Evolutionary conservation across 1,140 invertebrate genomes (phyloP).

Genomic region (Temnothorax curvispinosus): DNA sequence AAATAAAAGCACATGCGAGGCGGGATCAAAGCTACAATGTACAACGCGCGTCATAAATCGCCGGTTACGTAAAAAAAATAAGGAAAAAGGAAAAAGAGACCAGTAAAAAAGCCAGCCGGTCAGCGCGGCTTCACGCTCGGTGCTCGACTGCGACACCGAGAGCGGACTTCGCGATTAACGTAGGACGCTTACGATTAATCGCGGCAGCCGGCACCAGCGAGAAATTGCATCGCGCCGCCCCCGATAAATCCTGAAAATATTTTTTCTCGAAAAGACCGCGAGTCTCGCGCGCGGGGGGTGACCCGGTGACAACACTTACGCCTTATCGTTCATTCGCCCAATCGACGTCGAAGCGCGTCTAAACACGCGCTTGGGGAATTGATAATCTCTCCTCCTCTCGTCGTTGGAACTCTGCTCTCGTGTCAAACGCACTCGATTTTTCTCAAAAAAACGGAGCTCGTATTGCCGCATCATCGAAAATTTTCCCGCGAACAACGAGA

Average conservation of each 20-base stretch:
- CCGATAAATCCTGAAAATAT: slow-evolving; percentile 45
- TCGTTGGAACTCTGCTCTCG: background rate
- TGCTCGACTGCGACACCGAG: background rate
- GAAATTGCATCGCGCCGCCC: background rate
- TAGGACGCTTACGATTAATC: slow-evolving; percentile 22
- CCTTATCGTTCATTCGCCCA: slow-evolving; percentile 54
- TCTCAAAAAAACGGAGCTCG: background rate
- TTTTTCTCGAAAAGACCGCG: slow-evolving; percentile 49
- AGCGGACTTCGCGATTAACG: slow-evolving; percentile 37
- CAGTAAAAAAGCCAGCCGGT: background rate
- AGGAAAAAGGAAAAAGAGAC: background rate
- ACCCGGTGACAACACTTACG: background rate
- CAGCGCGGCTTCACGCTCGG: background rate
- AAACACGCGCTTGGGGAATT: background rate
- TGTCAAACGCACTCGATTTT: background rate
- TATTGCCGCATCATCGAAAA: background rate
- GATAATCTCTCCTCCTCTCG: slow-evolving; percentile 22
- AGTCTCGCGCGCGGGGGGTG: slow-evolving; percentile 35
- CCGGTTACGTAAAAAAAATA: slow-evolving; percentile 48
- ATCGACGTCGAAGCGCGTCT: slow-evolving; percentile 5
- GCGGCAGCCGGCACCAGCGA: background rate
- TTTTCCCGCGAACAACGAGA: background rate
- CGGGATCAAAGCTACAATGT: slow-evolving; percentile 46
- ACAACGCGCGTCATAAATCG: slow-evolving; percentile 50
- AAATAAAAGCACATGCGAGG: slow-evolving; percentile 47